Evolutionary conservation across 2,797 vertebrate species (phyloP), one percentile per base, ranked within the genome.

Genomic region (Brotogeris chrysoptera): DNA sequence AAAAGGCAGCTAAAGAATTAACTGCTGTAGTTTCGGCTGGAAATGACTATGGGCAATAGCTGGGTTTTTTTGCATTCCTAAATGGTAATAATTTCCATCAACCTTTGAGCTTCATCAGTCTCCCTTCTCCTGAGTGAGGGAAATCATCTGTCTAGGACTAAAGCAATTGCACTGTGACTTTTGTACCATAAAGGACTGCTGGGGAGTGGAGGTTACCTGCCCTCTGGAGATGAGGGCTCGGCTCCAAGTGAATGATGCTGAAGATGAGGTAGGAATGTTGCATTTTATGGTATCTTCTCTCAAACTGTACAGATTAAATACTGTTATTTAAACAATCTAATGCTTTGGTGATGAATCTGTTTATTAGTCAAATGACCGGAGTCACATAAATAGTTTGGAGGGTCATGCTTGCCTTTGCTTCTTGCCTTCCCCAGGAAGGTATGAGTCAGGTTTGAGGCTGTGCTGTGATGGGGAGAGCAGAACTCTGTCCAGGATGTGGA

Each of bases 301-400:
- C 80, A 74, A 92, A 66, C 77, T 95, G 94, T 95, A 92, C 90
- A 95, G 93, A 95, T 96, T 97, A 96, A 97, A 96, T 97, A 94
- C 94, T 70, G 80, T 84, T 96, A 86, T 90, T 96, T 92, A 94
- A 96, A 96, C 93, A 47, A 90, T 25, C 46, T 36, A 4, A 1
- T n/a, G 86, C 39, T 94, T 39, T 81, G 73, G 80, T 97, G 92
- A 78, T 92, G 21, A 24, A 63, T 97, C 64, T 96, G n/a, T 93
- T 63, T 76, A 3, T 38, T 76, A 38, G 71, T n/a, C 32, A 10
- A 34, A 47, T 3, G 8, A 9, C 32, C n/a, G 1, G 16, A 60
- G 23, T 47, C 30, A 13, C 6, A 1, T 0, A 10, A 16, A 7
- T 46, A 30, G 47, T 21, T 76, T 0, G 2, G 27, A 49, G 63